Evolutionary conservation across 2,797 vertebrate genomes (phyloP).

Genomic region (Sarcophilus harrisii): DNA sequence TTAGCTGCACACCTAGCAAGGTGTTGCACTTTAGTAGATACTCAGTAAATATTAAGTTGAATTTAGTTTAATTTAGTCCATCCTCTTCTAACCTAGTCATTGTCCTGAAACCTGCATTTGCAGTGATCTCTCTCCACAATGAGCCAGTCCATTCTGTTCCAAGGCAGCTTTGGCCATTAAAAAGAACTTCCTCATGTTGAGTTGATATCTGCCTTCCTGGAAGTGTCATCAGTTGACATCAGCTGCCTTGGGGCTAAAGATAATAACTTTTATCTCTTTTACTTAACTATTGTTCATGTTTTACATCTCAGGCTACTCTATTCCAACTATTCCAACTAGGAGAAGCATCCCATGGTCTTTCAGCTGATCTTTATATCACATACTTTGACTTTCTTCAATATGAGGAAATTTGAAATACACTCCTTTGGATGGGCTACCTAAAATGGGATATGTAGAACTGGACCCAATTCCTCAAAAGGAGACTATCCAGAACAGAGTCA

Average conservation of each 20-base stretch:
- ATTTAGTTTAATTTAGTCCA: background rate
- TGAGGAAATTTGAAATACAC: background rate
- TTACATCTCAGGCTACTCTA: background rate
- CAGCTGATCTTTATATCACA: background rate
- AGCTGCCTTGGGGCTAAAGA: background rate
- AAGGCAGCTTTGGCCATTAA: background rate
- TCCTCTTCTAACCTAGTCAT: background rate
- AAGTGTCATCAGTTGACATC: background rate
- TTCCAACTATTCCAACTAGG: background rate
- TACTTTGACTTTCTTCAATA: background rate
- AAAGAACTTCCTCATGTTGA: background rate
- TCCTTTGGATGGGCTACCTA: background rate
- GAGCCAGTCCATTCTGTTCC: background rate
- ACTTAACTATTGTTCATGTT: background rate
- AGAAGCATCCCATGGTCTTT: background rate
- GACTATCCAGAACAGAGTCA: background rate
- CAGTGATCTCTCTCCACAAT: background rate
- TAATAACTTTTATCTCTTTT: background rate
- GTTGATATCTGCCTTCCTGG: background rate
- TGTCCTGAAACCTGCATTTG: background rate
- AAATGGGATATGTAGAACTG: background rate
- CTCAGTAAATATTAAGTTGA: background rate
- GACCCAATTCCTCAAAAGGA: background rate
- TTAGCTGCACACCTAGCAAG: background rate
- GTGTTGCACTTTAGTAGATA: background rate